Conservation (phyloP, 2,113 vertebrate species). For the Hydrolagus affinis region DNA sequence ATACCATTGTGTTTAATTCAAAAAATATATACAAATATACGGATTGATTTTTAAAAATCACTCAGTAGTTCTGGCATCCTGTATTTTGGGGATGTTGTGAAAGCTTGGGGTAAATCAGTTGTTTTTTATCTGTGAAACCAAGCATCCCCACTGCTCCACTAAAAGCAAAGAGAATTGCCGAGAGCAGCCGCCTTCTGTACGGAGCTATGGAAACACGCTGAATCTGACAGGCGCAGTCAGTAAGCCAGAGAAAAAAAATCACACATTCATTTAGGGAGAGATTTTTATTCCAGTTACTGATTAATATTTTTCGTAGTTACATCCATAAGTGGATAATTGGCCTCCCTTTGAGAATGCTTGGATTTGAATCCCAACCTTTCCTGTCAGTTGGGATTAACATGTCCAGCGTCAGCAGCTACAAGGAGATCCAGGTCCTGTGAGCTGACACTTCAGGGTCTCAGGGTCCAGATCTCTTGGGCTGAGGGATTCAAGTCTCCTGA, state of each 20-base stretch:
- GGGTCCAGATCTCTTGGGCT: constrained; percentile 31
- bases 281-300: background rate
- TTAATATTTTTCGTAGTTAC: background rate
- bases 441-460: background rate
- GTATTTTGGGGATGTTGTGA: no score
- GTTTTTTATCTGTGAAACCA: no score
- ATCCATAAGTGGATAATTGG: background rate
- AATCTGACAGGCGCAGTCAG: background rate
- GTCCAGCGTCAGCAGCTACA: no score
- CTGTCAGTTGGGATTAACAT: no score
- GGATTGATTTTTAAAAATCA: no score
- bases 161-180: no score
- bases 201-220: background rate
- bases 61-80: no score
- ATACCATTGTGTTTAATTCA: no score
- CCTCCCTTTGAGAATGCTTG: background rate
- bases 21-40: no score
- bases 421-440: no score
- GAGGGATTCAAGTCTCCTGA: constrained; percentile 37
- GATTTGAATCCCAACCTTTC: background rate
- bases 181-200: background rate
- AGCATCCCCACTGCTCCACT: no score
- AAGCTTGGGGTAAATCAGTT: no score
- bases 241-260: background rate
- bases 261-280: background rate